These are phyloP conservation scores for Kobus ellipsiprymnus DNA, from an alignment of 2,113 vertebrate genomes.

Conservation along the genomic window DNA sequence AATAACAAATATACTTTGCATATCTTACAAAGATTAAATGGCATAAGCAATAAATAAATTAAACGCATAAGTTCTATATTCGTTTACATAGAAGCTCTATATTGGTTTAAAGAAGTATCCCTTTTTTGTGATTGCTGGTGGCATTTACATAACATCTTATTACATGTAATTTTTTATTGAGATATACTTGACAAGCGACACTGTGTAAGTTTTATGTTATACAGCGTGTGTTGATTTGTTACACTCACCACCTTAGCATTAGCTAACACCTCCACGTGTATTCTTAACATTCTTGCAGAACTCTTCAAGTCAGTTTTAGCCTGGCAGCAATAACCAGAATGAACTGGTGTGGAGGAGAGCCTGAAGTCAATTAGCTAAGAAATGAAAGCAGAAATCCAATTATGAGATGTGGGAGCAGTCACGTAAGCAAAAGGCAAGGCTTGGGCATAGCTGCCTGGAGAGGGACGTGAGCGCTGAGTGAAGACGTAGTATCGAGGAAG, in stretches of 20 bases:
- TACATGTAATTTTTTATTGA: neutral
- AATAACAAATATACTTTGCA: neutral
- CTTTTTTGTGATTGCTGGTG: neutral
- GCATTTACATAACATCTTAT: neutral
- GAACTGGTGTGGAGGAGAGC: neutral
- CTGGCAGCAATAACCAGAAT: neutral
- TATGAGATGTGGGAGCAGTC: neutral
- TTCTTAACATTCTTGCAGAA: neutral
- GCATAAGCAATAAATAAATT: neutral
- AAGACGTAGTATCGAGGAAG: neutral
- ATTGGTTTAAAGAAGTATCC: neutral
- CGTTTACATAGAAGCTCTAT: neutral
- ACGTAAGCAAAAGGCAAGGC: neutral
- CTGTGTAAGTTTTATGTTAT: neutral
- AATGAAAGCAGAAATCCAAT: neutral
- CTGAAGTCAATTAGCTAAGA: neutral
- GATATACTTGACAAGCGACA: neutral
- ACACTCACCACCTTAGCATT: neutral
- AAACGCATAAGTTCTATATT: neutral
- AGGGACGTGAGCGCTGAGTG: neutral
- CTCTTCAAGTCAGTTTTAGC: neutral
- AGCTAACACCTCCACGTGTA: neutral
- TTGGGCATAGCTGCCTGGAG: neutral
- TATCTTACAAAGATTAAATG: neutral
- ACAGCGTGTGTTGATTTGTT: neutral